Percentiles rank a stretch among this genome's conserved stretches.
Conservation (phyloP, 2,113 vertebrate genomes). For the Gadus macrocephalus region DNA sequence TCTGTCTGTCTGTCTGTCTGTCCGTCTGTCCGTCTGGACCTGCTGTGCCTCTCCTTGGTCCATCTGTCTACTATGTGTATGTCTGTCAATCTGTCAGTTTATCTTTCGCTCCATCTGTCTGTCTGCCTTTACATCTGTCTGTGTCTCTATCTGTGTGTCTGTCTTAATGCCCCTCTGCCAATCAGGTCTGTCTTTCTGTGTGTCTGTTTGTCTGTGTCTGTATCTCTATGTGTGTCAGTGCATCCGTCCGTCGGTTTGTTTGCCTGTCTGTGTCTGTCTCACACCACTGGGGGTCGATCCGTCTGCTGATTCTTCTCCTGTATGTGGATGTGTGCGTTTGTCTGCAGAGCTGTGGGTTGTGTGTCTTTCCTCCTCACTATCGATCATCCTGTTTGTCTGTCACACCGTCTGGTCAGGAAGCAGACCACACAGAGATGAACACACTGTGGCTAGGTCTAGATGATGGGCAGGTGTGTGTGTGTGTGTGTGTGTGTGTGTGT, state of each 20-base stretch:
- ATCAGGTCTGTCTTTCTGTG: conserved; percentile 61
- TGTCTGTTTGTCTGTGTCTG: conserved; percentile 29
- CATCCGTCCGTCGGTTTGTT: neutral
- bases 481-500: conserved; percentile 10
- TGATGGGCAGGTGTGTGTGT: conserved; percentile 22
- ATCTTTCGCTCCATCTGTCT: neutral
- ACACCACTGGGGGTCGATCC: neutral
- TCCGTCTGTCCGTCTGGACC: conserved; percentile 38
- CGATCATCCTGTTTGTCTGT: too few species aligned
- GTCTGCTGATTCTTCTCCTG: neutral
- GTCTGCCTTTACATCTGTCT: neutral
- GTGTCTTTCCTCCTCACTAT: too few species aligned
- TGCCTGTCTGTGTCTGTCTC: neutral
- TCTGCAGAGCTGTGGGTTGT: too few species aligned
- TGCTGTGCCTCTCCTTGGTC: conserved; percentile 21
- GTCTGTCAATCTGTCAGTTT: neutral
- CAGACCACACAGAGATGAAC: too few species aligned
- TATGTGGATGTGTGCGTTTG: too few species aligned
- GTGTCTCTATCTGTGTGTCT: neutral
- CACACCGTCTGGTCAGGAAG: too few species aligned
- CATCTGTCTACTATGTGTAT: conserved; percentile 62
- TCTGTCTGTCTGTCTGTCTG: too few species aligned
- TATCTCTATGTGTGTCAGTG: neutral
- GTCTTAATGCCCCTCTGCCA: neutral
- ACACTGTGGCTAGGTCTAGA: conserved; percentile 7